Evolutionary conservation across 2,113 vertebrate genomes (phyloP).

Genomic region (Pelmatolapia mariae): DNA sequence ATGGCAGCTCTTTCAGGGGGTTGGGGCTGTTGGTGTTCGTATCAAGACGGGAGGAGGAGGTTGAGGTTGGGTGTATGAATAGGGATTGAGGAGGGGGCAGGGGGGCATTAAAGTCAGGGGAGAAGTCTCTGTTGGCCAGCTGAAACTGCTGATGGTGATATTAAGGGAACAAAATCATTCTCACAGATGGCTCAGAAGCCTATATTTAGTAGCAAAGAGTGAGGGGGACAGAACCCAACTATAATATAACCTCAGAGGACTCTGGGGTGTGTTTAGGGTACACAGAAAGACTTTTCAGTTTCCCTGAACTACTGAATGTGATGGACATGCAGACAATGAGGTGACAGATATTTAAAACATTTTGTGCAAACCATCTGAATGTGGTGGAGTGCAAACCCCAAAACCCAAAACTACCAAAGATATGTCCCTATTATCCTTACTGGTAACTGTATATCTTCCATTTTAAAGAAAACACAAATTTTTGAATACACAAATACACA

Average conservation of each 20-base stretch:
- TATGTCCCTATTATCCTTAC: background rate
- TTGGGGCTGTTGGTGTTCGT: constrained; percentile 41
- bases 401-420: background rate
- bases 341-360: background rate
- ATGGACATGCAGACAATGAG: background rate
- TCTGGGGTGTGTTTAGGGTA: constrained; percentile 22
- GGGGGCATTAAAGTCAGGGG: constrained; percentile 13
- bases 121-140: constrained; percentile 68
- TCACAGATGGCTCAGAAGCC: constrained; percentile 80
- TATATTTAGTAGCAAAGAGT: constrained; percentile 82
- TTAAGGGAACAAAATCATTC: constrained; percentile 82
- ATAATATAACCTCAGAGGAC: constrained; percentile 59
- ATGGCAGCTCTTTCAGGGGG: constrained; percentile 58
- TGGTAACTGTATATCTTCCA: background rate
- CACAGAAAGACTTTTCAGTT: constrained; percentile 33
- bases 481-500: background rate
- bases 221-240: constrained; percentile 42
- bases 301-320: background rate
- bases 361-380: background rate
- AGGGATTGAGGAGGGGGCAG: constrained; percentile 18
- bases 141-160: constrained; percentile 87
- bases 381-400: background rate
- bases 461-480: background rate
- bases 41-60: constrained; percentile 41
- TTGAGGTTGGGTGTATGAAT: constrained; percentile 52